phyloP scores from a whole-genome alignment of 2,888 invertebrate genomes.

The Pachycephus smyrnensis region DNA sequence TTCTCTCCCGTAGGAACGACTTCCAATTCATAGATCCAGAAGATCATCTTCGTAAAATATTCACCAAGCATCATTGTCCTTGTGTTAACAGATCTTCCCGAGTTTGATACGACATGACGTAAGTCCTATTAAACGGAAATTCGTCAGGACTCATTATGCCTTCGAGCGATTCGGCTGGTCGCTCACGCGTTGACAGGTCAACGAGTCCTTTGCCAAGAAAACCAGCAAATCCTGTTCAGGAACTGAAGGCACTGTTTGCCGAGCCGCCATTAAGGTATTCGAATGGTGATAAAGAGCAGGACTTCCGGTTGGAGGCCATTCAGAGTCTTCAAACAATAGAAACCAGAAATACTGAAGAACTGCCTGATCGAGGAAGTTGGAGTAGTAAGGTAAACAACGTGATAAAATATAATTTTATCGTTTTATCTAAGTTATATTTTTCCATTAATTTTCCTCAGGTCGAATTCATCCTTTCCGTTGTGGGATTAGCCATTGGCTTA shows the following conservation, averaged over 20 bases:
- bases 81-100: not conserved
- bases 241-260: slow-evolving; percentile 53
- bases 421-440: not conserved
- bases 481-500: slow-evolving; percentile 74
- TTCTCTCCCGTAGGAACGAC: not conserved
- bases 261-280: slow-evolving; percentile 39
- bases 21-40: not conserved
- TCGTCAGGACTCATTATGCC: slow-evolving; percentile 44
- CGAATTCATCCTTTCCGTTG: slow-evolving; percentile 72
- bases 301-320: slow-evolving; percentile 51
- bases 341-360: slow-evolving; percentile 19
- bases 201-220: slow-evolving; percentile 53
- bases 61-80: not conserved
- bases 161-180: slow-evolving; percentile 47
- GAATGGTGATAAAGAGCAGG: slow-evolving; percentile 42
- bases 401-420: not conserved
- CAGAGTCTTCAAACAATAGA: slow-evolving; percentile 44
- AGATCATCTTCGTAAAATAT: not conserved
- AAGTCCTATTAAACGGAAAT: not conserved
- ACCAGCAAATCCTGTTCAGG: slow-evolving; percentile 50
- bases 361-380: slow-evolving; percentile 59
- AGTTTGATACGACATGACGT: not conserved
- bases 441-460: slow-evolving; percentile 47
- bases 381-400: slow-evolving; percentile 54
- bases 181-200: slow-evolving; percentile 53